Percentiles rank a stretch among this genome's conserved stretches.
Conservation (phyloP, 1,140 invertebrate genomes). For the Anagrus nilaparvatae region DNA sequence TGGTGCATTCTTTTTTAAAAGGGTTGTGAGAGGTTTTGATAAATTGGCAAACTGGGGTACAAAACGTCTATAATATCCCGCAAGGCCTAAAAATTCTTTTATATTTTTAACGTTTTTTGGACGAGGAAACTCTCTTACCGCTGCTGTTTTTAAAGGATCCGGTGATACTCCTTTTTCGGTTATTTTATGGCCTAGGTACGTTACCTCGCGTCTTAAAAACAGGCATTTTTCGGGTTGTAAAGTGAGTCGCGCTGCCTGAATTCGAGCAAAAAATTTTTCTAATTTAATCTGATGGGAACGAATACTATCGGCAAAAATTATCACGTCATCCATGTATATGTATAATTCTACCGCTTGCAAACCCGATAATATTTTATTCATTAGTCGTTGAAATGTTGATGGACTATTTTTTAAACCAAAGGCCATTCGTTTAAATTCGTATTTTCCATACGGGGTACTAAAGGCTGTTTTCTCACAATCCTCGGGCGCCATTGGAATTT, state of each 20-base stretch:
- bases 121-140: background rate
- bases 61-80: slow-evolving; percentile 5
- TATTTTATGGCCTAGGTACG: slow-evolving; percentile 6
- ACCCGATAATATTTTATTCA: slow-evolving; percentile 1
- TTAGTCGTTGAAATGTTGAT: slow-evolving; percentile 5
- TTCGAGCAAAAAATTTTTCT: too few relatives aligned
- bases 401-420: slow-evolving; percentile 8
- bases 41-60: slow-evolving; percentile 14
- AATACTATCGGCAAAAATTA: too few relatives aligned
- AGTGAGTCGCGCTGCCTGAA: background rate
- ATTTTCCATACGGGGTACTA: too few relatives aligned
- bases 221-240: slow-evolving; percentile 5
- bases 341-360: background rate
- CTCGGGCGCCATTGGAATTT: too few relatives aligned
- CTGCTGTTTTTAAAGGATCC: background rate
- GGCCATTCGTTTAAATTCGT: too few relatives aligned
- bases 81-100: slow-evolving; percentile 2
- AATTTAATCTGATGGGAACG: too few relatives aligned
- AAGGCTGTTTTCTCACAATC: too few relatives aligned
- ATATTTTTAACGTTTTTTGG: slow-evolving; percentile 1
- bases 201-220: slow-evolving; percentile 4
- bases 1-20: slow-evolving; percentile 11
- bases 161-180: background rate
- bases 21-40: slow-evolving; percentile 7
- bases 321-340: too few relatives aligned